Conservation (phyloP, 2,113 vertebrate species). For the Tychaedon coryphoeus region DNA sequence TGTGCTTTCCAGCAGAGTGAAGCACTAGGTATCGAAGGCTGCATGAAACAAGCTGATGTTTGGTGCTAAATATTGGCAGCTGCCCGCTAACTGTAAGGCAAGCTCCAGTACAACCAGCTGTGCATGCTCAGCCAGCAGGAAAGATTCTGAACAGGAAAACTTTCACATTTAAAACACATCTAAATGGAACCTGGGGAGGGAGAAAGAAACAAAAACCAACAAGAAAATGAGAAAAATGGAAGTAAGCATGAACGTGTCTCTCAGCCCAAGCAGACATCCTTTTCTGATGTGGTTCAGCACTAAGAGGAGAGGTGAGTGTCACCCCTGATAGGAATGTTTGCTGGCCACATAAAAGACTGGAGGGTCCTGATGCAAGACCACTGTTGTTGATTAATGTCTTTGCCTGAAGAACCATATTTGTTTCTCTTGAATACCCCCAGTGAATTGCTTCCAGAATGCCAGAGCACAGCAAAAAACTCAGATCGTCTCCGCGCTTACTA, state of each 20-base stretch:
- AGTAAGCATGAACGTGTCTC: not conserved
- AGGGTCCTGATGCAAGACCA: not conserved
- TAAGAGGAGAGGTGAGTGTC: not conserved
- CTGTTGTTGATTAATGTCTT: not conserved
- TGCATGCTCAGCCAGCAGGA: not conserved
- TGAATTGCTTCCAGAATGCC: not conserved
- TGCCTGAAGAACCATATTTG: not conserved
- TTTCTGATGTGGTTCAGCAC: not conserved
- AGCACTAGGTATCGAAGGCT: not conserved
- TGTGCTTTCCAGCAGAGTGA: not conserved
- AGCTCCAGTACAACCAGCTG: not conserved
- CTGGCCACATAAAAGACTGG: not conserved
- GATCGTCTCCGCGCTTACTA: not conserved
- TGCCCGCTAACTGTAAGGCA: not conserved
- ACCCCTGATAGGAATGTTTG: not conserved
- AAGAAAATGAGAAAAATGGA: not conserved
- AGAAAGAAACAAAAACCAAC: not conserved
- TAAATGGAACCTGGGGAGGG: not conserved
- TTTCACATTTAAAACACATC: not conserved
- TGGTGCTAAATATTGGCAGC: not conserved
- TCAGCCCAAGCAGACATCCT: not conserved
- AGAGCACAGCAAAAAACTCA: not conserved
- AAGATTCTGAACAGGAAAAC: not conserved
- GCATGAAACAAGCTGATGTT: not conserved
- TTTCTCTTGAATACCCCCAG: not conserved